Percentiles rank a stretch among this genome's conserved stretches.
Evolutionary conservation across 2,888 invertebrate genomes (phyloP).

Genomic region (Baccha elongata): DNA sequence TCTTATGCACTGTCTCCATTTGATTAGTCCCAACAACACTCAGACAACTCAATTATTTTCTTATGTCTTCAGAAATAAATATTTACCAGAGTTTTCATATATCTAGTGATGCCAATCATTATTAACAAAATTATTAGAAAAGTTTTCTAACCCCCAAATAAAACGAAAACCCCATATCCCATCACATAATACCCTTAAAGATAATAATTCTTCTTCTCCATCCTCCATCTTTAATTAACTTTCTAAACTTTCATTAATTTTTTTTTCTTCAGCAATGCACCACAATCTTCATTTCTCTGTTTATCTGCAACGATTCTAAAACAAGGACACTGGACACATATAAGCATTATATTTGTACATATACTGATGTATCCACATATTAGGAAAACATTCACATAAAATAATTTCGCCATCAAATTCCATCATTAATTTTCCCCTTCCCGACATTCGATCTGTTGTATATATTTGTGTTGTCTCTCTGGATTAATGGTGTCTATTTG

Average conservation of each 20-base stretch:
- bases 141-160: slow-evolving; percentile 28
- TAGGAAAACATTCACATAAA: slow-evolving; percentile 72
- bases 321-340: slow-evolving; percentile 15
- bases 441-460: slow-evolving; percentile 48
- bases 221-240: slow-evolving; percentile 62
- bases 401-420: slow-evolving; percentile 66
- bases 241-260: slow-evolving; percentile 47
- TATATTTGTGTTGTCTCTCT: slow-evolving; percentile 12
- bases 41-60: too few relatives aligned
- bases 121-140: slow-evolving; percentile 53
- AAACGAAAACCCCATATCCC: neutral
- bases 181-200: slow-evolving; percentile 46
- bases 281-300: slow-evolving; percentile 10
- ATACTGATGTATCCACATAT: slow-evolving; percentile 15
- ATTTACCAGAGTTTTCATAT: neutral
- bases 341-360: slow-evolving; percentile 1
- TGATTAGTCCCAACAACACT: too few relatives aligned
- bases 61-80: too few relatives aligned
- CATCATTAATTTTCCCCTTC: slow-evolving; percentile 60
- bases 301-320: slow-evolving; percentile 21
- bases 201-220: slow-evolving; percentile 20
- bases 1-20: too few relatives aligned
- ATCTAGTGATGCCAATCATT: neutral
- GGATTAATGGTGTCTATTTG: slow-evolving; percentile 61
- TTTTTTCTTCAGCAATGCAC: slow-evolving; percentile 29